Conservation (phyloP, 2,113 vertebrate species). For the Phrynocephalus versicolor region DNA sequence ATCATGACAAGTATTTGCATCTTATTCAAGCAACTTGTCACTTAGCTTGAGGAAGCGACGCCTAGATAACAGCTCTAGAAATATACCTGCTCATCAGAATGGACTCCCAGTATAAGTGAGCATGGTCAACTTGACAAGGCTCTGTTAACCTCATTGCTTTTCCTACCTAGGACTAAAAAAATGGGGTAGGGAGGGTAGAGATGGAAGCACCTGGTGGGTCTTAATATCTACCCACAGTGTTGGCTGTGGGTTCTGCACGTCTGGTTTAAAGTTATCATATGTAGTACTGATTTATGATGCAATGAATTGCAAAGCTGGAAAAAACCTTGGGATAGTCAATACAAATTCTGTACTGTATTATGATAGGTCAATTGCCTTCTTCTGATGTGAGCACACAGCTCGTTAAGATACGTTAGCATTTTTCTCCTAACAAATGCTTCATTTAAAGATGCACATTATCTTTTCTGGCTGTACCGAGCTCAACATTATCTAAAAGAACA, state of each 20-base stretch:
- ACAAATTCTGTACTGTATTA: background rate
- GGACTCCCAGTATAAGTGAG: too few relatives aligned
- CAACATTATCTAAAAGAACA: slow-evolving; percentile 1
- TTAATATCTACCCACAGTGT: too few relatives aligned
- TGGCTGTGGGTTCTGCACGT: background rate
- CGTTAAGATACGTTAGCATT: background rate
- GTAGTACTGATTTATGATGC: background rate
- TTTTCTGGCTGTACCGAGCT: background rate
- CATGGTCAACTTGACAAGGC: too few relatives aligned
- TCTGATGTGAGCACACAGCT: background rate
- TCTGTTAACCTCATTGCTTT: too few relatives aligned
- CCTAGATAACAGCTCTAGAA: too few relatives aligned
- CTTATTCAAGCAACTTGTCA: too few relatives aligned
- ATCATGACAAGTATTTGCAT: too few relatives aligned
- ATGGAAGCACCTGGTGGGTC: too few relatives aligned
- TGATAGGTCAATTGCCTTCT: background rate
- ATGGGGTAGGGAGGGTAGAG: too few relatives aligned
- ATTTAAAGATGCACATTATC: background rate
- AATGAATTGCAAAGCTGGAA: background rate
- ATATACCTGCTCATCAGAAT: too few relatives aligned
- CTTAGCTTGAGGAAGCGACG: too few relatives aligned
- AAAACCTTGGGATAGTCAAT: background rate
- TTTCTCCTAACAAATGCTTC: background rate
- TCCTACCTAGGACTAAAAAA: too few relatives aligned
- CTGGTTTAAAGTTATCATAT: background rate